Conservation (phyloP, 2,113 vertebrate genomes). For the Melanotaenia duboulayi region DNA sequence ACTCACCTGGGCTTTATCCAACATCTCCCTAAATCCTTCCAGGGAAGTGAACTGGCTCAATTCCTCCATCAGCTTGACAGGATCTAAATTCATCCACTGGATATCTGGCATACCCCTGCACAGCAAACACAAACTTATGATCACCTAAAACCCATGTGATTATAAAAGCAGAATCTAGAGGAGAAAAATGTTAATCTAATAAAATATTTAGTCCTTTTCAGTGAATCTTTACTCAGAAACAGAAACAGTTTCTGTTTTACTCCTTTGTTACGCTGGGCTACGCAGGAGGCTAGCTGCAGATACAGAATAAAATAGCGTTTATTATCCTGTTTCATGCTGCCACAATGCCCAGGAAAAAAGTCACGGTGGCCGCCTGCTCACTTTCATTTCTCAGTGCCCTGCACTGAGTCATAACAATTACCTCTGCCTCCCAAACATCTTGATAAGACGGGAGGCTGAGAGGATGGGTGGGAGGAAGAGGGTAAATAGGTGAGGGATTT, state of each 20-base stretch:
- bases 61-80: conserved; percentile 94
- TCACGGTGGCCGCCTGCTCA: conserved; percentile 75
- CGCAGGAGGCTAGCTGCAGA: conserved; percentile 70
- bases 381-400: conserved; percentile 82
- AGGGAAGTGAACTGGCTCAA: conserved; percentile 94
- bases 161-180: conserved; percentile 6
- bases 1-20: conserved; percentile 96
- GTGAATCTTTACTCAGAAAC: conserved; percentile 16
- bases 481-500: conserved; percentile 42
- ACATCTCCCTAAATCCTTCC: conserved; percentile 95
- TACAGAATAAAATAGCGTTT: conserved; percentile 89
- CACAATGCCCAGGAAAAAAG: conserved; percentile 80
- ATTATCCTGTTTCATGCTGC: conserved; percentile 93
- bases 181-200: conserved; percentile 2
- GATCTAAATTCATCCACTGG: conserved; percentile 98
- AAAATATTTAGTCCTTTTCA: conserved; percentile 9
- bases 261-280: conserved; percentile 34
- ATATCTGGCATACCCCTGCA: conserved; percentile 93
- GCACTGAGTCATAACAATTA: conserved; percentile 91
- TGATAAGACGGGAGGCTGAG: conserved; percentile 82
- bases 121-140: conserved; percentile 30
- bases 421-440: conserved; percentile 86
- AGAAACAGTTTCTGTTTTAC: conserved; percentile 19
- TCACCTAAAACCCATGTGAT: background rate
- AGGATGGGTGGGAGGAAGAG: conserved; percentile 16